Percentiles rank a stretch among this genome's conserved stretches.
phyloP scores from a whole-genome alignment of 2,797 vertebrate genomes.

The Sciurus carolinensis region DNA sequence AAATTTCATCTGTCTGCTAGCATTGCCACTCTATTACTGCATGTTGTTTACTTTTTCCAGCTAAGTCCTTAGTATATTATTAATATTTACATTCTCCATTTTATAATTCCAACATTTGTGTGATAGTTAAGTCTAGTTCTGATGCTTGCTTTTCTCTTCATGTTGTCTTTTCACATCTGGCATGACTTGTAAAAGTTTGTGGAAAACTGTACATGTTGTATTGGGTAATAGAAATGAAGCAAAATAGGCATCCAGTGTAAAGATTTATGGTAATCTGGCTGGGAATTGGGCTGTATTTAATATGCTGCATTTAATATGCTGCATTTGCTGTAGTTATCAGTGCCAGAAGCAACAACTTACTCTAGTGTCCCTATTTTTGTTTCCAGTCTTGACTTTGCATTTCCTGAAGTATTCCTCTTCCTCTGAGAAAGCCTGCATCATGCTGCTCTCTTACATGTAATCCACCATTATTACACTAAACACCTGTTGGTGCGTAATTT shows the following conservation, averaged over 20 bases:
- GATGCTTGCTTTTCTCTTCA: neutral
- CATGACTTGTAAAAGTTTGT: neutral
- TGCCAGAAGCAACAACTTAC: neutral
- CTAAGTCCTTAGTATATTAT: neutral
- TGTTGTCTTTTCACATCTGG: neutral
- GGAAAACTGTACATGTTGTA: neutral
- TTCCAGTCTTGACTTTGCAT: neutral
- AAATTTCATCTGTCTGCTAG: neutral
- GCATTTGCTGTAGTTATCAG: neutral
- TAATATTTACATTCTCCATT: neutral
- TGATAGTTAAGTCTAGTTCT: neutral
- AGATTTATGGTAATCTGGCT: neutral
- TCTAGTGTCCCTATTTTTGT: neutral
- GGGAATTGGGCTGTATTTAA: neutral
- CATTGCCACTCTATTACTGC: neutral
- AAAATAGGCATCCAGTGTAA: neutral
- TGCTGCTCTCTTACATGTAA: neutral
- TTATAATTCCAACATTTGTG: slow-evolving; percentile 17
- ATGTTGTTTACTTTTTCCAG: neutral
- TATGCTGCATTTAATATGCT: neutral
- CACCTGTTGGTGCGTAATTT: neutral
- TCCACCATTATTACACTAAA: neutral
- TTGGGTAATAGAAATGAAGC: neutral
- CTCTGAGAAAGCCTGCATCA: neutral
- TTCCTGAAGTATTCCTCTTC: neutral